Conservation (phyloP, 2,888 invertebrate genomes). For the Dolichomitus sp. region DNA sequence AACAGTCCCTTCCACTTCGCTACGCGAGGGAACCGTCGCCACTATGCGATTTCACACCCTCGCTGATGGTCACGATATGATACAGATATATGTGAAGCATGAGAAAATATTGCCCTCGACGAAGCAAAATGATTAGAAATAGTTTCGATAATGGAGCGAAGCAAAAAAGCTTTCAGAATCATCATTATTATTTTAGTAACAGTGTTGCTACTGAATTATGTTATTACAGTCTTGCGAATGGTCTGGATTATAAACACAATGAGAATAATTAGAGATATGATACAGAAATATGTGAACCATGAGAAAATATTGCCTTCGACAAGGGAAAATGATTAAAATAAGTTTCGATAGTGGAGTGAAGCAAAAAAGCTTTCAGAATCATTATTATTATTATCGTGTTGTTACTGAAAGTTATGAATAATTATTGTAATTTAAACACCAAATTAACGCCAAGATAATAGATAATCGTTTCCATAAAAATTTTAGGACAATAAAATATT, state of each 20-base stretch:
- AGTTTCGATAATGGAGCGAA: neutral
- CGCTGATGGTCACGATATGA: slow-evolving; percentile 43
- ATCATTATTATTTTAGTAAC: neutral
- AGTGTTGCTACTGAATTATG: neutral
- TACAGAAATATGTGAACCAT: slow-evolving; percentile 28
- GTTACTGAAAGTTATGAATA: neutral
- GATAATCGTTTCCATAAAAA: too few species aligned
- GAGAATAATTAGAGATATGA: slow-evolving; percentile 13
- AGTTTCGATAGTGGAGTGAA: neutral
- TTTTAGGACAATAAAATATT: too few species aligned
- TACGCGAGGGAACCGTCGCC: slow-evolving; percentile 46
- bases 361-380: slow-evolving; percentile 24
- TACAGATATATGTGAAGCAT: slow-evolving; percentile 27
- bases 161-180: slow-evolving; percentile 24
- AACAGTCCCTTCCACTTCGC: slow-evolving; percentile 48
- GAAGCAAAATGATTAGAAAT: slow-evolving; percentile 55
- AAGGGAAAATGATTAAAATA: slow-evolving; percentile 52
- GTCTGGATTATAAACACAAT: neutral
- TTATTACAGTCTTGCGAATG: neutral
- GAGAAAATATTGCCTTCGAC: slow-evolving; percentile 36
- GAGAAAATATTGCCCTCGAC: slow-evolving; percentile 36
- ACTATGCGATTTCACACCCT: slow-evolving; percentile 48
- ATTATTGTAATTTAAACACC: neutral
- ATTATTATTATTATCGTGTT: neutral
- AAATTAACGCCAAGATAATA: neutral